Conservation (phyloP, 2,113 vertebrate genomes). For the Laticauda colubrina region DNA sequence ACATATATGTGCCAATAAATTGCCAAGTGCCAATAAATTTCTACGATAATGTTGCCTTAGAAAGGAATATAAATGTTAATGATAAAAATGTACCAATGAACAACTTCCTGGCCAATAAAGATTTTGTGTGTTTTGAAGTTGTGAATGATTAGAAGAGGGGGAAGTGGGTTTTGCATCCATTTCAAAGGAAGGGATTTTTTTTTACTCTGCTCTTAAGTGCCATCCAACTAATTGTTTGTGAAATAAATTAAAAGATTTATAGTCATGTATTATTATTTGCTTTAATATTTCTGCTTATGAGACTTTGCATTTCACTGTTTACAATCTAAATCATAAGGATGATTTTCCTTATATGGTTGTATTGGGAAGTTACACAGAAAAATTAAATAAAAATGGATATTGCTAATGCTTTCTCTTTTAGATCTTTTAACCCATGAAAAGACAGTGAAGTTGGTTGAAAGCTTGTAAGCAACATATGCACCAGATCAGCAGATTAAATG, state of each 20-base stretch:
- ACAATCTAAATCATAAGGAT: not conserved
- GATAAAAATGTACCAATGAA: slow-evolving; percentile 57
- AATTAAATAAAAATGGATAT: not conserved
- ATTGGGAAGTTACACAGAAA: not conserved
- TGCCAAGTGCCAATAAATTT: slow-evolving; percentile 20
- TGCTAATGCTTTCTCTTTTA: not conserved
- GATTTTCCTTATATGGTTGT: not conserved
- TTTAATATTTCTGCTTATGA: not conserved
- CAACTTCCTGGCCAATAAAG: slow-evolving; percentile 74
- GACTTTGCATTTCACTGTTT: not conserved
- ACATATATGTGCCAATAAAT: not conserved
- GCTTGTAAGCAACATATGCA: not conserved
- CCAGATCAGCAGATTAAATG: not conserved
- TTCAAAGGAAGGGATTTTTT: not conserved
- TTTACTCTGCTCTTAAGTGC: not conserved
- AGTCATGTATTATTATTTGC: not conserved
- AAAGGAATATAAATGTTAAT: slow-evolving; percentile 38
- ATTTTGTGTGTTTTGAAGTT: slow-evolving; percentile 30
- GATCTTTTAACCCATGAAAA: not conserved
- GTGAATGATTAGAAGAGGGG: not conserved
- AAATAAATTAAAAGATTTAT: not conserved
- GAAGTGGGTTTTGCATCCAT: not conserved
- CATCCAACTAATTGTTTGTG: not conserved
- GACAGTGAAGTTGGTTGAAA: not conserved
- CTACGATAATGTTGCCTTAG: slow-evolving; percentile 16